Conservation (phyloP, 1,140 invertebrate species). For the Heliconius himera region DNA sequence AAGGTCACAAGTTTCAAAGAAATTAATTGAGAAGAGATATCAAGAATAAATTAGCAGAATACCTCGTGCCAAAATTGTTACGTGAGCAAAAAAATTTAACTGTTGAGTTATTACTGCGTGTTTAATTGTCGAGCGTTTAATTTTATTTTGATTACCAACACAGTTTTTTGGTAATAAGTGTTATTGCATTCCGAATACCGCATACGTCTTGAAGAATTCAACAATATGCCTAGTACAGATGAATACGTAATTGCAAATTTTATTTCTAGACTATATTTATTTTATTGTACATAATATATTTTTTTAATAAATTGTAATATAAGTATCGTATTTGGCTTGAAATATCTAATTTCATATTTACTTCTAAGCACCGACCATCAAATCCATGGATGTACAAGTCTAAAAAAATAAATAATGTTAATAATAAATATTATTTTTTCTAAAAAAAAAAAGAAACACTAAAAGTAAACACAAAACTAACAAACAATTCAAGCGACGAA, state of each 20-base stretch:
- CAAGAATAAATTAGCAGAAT: slow-evolving; percentile 44
- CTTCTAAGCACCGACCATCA: too few species aligned
- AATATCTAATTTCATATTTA: too few species aligned
- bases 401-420: neutral
- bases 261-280: neutral
- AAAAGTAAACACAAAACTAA: slow-evolving; percentile 11
- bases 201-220: neutral
- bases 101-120: slow-evolving; percentile 31
- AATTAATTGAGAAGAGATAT: slow-evolving; percentile 38
- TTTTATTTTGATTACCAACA: slow-evolving; percentile 36
- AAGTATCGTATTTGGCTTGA: too few species aligned
- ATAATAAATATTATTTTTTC: neutral
- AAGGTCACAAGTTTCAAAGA: slow-evolving; percentile 34
- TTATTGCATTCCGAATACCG: slow-evolving; percentile 15
- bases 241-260: neutral
- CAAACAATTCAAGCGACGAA: slow-evolving; percentile 21
- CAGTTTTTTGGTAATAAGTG: slow-evolving; percentile 21
- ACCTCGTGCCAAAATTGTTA: slow-evolving; percentile 40
- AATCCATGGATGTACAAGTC: neutral
- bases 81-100: slow-evolving; percentile 33
- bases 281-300: neutral
- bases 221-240: slow-evolving; percentile 11
- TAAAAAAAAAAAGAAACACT: neutral
- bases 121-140: slow-evolving; percentile 31
- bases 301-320: neutral